These are phyloP conservation scores for Tinamus guttatus DNA, from an alignment of 2,113 vertebrate species.

Conservation along the genomic window DNA sequence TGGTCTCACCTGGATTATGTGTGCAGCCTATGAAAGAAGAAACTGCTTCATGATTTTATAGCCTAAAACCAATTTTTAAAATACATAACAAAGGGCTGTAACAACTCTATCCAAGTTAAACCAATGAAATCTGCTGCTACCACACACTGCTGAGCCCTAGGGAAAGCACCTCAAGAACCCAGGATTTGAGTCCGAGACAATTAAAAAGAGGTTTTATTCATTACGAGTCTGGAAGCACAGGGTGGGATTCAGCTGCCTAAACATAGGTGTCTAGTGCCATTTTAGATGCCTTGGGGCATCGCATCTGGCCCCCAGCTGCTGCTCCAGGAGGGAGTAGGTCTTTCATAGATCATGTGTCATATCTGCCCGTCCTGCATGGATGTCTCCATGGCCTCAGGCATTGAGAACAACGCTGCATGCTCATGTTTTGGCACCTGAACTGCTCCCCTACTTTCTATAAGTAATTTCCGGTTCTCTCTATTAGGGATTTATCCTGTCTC, in stretches of 20 bases:
- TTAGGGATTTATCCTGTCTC: not conserved
- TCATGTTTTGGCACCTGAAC: constrained; percentile 33
- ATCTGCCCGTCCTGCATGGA: constrained; percentile 10
- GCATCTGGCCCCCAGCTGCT: constrained; percentile 56
- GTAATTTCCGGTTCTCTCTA: not conserved
- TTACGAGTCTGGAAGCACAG: constrained; percentile 48
- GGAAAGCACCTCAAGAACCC: constrained; percentile 59
- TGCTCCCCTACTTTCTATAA: not conserved
- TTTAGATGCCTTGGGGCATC: constrained; percentile 4
- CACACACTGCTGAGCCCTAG: constrained; percentile 41
- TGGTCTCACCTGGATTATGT: constrained; percentile 53
- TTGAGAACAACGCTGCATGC: not conserved
- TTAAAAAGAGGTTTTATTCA: constrained; percentile 48
- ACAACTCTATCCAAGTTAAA: constrained; percentile 61
- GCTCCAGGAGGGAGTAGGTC: constrained; percentile 28
- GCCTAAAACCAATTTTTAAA: constrained; percentile 62
- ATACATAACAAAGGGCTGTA: constrained; percentile 60
- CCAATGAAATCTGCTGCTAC: constrained; percentile 48
- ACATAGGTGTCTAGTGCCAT: constrained; percentile 38
- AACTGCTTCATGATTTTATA: constrained; percentile 39
- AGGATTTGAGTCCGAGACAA: constrained; percentile 50
- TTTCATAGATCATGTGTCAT: constrained; percentile 39
- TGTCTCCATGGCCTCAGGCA: constrained; percentile 36
- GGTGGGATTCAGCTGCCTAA: constrained; percentile 67
- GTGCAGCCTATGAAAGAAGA: constrained; percentile 21